These are phyloP conservation scores for Seira musarum DNA, from an alignment of 2,888 invertebrate genomes.

Conservation along the genomic window DNA sequence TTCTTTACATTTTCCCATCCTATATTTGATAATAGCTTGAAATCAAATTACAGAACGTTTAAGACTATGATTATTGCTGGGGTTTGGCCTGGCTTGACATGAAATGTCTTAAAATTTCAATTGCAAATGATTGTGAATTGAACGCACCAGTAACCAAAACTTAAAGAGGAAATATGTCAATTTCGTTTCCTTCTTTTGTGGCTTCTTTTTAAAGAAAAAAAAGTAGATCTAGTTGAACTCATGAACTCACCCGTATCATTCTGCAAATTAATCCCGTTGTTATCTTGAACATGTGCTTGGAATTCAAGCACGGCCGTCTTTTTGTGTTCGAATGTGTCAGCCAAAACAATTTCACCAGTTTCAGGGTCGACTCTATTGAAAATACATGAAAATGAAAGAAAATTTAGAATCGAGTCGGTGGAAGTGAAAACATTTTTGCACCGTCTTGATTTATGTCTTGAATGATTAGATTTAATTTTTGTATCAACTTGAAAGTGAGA, in stretches of 20 bases:
- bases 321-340: conserved; percentile 81
- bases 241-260: conserved; percentile 72
- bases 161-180: background rate
- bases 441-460: too few species aligned
- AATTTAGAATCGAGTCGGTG: too few species aligned
- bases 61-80: too few species aligned
- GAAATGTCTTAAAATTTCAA: background rate
- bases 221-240: background rate
- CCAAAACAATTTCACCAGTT: conserved; percentile 81
- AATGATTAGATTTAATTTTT: conserved; percentile 52
- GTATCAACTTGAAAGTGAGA: background rate
- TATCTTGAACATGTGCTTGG: conserved; percentile 81
- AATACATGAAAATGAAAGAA: conserved; percentile 50
- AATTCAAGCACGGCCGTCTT: conserved; percentile 83
- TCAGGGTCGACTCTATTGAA: conserved; percentile 78
- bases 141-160: background rate
- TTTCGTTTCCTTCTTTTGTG: too few species aligned
- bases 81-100: too few species aligned
- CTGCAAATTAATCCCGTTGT: conserved; percentile 80
- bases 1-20: conserved; percentile 33
- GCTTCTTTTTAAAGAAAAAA: too few species aligned
- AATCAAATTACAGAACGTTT: background rate
- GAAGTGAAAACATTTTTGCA: conserved; percentile 20
- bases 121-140: background rate
- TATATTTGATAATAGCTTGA: conserved; percentile 38